Percentiles rank a stretch among this genome's conserved stretches.
phyloP scores from a whole-genome alignment of 2,113 vertebrate genomes.

The Rhea americana region DNA sequence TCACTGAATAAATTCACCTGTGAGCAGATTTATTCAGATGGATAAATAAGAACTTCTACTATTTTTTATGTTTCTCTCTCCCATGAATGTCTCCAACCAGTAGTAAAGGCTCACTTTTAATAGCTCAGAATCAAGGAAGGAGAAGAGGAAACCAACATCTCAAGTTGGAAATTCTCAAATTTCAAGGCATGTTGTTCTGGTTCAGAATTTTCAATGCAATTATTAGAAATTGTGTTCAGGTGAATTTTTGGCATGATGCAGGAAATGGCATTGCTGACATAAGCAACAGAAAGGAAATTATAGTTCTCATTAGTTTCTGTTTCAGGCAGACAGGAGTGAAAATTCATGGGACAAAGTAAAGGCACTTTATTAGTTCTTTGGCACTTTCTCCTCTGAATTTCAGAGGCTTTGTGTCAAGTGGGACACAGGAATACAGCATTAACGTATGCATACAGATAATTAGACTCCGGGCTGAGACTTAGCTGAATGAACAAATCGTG shows the following conservation, averaged over 20 bases:
- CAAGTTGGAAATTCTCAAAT: background rate
- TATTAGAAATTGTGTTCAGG: background rate
- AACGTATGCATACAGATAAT: background rate
- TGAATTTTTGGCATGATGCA: background rate
- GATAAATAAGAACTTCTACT: background rate
- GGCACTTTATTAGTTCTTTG: background rate
- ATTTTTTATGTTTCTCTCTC: background rate
- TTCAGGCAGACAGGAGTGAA: background rate
- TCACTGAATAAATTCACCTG: background rate
- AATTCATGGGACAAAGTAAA: background rate
- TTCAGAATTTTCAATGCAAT: background rate
- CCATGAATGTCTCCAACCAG: background rate
- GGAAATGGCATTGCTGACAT: background rate
- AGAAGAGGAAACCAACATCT: background rate
- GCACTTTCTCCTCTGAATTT: background rate
- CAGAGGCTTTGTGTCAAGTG: background rate
- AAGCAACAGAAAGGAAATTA: background rate
- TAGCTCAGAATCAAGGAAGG: background rate
- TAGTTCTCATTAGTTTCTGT: background rate
- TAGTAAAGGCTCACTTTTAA: background rate
- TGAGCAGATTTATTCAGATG: slow-evolving; percentile 8
- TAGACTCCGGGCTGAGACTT: background rate
- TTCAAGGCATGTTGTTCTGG: background rate
- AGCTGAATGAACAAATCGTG: background rate
- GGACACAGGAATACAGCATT: background rate